Evolutionary conservation across 2,797 vertebrate genomes (phyloP), one percentile per base, ranked within the genome.

Genomic region (Xenopus petersii): DNA sequence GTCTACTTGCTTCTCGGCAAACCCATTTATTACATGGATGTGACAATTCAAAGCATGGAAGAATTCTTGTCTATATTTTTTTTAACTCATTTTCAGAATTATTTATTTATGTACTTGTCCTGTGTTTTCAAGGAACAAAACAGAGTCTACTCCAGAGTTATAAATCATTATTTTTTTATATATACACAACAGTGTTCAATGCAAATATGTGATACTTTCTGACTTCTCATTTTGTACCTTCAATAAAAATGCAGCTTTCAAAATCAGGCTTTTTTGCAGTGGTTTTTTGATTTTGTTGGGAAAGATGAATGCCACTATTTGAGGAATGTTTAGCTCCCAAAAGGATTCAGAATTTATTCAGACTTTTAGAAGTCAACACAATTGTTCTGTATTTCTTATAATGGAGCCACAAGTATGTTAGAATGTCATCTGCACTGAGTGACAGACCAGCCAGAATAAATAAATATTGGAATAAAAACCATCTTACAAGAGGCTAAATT

Each of bases 151-250:
- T 56, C 60, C 51, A 64, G 62, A 73, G 71, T 79, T 79, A 54
- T 70, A 79, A 74, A 79, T 78, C 63, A 77, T 75, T 9, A 10
- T 60, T 83, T 46, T 5, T 75, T 75, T 80, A 75, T 60, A 42
- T 42, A 30, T 30, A 13, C 67, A 79, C 71, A 59, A 67, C 74
- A 71, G 63, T 70, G 80, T 74, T 59, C 49, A 17, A 13, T 63
- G 77, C 62, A 69, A n/a, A 30, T 30, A 30, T 75, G 33, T 77
- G 17, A 80, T 83, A 80, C 64, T 80, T 75, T 60, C 60, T 80
- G 54, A 75, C 64, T 72, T 71, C 54, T 82, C 62, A n/a, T 81
- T 83, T 82, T 75, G n/a, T 74, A 47, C 26, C 77, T 80, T 75
- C 33, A 75, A 79, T 74, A 70, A 67, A 21, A 82, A 80, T 79